Evolutionary conservation across 1,140 invertebrate genomes (phyloP), one percentile per base, ranked within the genome.

Genomic region (Dreissena polymorpha): DNA sequence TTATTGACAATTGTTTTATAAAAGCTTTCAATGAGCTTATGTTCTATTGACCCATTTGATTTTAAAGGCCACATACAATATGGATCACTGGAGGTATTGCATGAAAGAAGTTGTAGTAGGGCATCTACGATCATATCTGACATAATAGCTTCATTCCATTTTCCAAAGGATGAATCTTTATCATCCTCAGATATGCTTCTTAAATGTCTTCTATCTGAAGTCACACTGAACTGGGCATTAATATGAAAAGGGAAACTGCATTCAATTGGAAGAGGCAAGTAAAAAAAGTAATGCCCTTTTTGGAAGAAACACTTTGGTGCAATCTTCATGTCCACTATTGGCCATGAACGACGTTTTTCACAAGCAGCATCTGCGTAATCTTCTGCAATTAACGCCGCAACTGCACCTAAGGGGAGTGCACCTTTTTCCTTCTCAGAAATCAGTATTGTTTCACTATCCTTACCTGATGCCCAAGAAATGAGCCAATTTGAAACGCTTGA

Each of bases 231-330:
- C 39, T 86, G 81, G 13, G 77, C 86, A 71, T 90, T 89, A 16
- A 89, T 84, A 68, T 89, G 87, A 16, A 88, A 85, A 64, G 85
- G 88, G 0, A 86, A 82, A 0, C 25, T 39, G n/a, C 67, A 75
- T 63, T 73, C 13, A 57, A 84, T 83, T 21, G 88, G 87, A 14
- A 89, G 64, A 16, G 88, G 88, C 0, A 89, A 65, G 68, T 85
- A 89, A 51, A 85, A 88, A 68, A 88, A 89, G n/a, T 86, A 68
- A 77, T 89, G 89, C 23, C 86, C 82, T 14, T 79, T 73, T 63
- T 67, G 75, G 71, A 89, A 89, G 68, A 87, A 88, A 29, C 82
- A 79, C 18, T 57, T 60, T 29, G 83, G 76, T 23, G 76, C 25
- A 18, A 57, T n/a, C 16, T 75, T 65, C 50, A 86, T 60, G 16